Percentiles rank a stretch among this genome's conserved stretches.
Conservation (phyloP, 2,797 vertebrate genomes). For the Macroramphosus scolopax region DNA sequence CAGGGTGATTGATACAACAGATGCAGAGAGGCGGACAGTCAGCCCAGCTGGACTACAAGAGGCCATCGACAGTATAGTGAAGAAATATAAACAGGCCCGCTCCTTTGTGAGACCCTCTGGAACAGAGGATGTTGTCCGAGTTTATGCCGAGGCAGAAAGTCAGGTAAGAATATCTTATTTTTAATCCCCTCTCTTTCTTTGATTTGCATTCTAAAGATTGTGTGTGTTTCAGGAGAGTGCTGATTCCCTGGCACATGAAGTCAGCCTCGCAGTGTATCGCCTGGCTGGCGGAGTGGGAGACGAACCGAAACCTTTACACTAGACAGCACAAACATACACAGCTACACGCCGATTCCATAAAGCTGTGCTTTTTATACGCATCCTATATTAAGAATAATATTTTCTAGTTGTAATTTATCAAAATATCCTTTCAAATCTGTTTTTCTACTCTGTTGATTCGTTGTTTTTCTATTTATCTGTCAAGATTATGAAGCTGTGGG, state of each 20-base stretch:
- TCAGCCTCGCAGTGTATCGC: constrained; percentile 86
- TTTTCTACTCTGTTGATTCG: constrained; percentile 9
- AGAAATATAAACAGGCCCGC: constrained; percentile 78
- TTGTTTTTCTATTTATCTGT: neutral
- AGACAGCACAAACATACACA: constrained; percentile 28
- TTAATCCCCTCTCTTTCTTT: no score
- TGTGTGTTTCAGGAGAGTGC: constrained; percentile 81
- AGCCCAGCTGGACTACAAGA: constrained; percentile 87
- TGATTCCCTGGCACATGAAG: constrained; percentile 86
- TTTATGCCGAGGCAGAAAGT: constrained; percentile 92
- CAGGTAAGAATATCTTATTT: constrained; percentile 78
- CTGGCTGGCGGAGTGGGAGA: constrained; percentile 87
- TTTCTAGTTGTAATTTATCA: constrained; percentile 4
- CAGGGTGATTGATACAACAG: constrained; percentile 84
- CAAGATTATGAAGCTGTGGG: constrained; percentile 10
- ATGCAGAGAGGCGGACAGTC: constrained; percentile 86
- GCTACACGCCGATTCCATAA: no score
- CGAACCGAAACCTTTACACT: constrained; percentile 77
- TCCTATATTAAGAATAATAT: neutral
- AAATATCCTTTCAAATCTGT: neutral
- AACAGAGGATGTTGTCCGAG: constrained; percentile 90
- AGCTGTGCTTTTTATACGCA: no score
- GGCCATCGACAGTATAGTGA: constrained; percentile 81
- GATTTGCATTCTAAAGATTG: no score
- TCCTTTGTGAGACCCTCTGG: constrained; percentile 94